These are phyloP conservation scores for Scartelaos histophorus DNA, from an alignment of 2,113 vertebrate species.

Conservation along the genomic window DNA sequence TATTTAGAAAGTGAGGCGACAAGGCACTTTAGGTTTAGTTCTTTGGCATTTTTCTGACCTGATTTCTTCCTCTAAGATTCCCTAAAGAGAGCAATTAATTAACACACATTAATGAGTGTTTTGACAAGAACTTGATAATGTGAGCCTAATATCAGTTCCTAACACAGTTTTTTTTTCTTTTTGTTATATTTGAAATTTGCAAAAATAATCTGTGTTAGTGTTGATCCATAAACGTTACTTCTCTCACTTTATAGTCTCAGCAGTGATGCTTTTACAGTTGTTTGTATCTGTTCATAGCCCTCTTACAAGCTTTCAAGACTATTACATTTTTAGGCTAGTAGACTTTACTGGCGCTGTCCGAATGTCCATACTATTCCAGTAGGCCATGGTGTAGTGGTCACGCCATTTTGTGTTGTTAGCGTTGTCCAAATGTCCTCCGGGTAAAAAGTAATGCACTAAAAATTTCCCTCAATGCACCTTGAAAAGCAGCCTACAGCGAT, in stretches of 20 bases:
- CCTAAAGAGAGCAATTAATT: neutral
- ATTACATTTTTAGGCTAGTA: too few species aligned
- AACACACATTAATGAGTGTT: neutral
- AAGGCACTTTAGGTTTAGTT: constrained; percentile 40
- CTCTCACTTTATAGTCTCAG: neutral
- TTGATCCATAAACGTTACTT: neutral
- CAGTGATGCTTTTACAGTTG: neutral
- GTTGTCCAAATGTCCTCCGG: too few species aligned
- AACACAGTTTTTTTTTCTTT: neutral
- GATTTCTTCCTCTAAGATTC: neutral
- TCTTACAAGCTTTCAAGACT: neutral
- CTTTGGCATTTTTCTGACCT: constrained; percentile 10
- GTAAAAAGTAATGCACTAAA: too few species aligned
- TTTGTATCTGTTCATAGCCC: too few species aligned
- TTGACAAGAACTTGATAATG: neutral
- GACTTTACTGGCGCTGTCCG: too few species aligned
- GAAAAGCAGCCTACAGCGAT: too few species aligned
- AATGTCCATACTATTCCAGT: too few species aligned
- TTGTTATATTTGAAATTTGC: neutral
- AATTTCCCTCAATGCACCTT: too few species aligned
- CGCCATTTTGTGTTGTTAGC: too few species aligned
- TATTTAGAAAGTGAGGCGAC: constrained; percentile 36
- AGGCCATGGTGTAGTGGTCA: too few species aligned
- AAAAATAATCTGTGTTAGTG: neutral
- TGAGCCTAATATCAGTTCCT: neutral